Percentiles rank a stretch among this genome's conserved stretches.
Conservation (phyloP, 2,797 vertebrate species). For the Sebastes cheni region DNA sequence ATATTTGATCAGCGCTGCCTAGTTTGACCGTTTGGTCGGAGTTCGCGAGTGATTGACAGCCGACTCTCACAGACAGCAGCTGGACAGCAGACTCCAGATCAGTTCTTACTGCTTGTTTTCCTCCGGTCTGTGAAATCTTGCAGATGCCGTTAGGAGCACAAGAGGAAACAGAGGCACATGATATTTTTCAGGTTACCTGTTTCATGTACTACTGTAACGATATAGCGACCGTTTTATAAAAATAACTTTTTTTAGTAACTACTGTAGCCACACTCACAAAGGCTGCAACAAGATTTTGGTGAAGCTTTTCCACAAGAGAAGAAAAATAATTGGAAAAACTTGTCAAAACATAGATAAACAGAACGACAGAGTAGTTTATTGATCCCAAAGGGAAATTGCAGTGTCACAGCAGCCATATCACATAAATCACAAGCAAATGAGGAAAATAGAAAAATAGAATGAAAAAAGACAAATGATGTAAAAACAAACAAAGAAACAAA, state of each 20-base stretch:
- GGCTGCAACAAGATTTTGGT: neutral
- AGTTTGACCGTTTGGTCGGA: too few species aligned
- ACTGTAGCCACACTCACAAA: neutral
- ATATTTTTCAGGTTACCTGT: too few species aligned
- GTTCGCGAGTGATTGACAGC: too few species aligned
- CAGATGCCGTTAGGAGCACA: too few species aligned
- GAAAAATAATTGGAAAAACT: neutral
- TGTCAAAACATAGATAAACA: neutral
- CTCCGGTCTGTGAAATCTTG: too few species aligned
- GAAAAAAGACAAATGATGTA: neutral
- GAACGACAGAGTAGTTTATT: neutral
- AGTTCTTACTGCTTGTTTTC: too few species aligned
- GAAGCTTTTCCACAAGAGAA: neutral
- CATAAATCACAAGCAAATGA: slow-evolving; percentile 4
- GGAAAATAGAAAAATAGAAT: neutral
- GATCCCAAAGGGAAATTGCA: neutral
- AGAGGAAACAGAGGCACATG: too few species aligned
- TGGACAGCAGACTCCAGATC: too few species aligned
- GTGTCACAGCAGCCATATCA: neutral
- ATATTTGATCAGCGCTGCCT: too few species aligned
- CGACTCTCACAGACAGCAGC: too few species aligned
- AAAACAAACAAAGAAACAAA: neutral
- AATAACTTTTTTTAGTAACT: neutral
- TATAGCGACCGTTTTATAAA: too few species aligned
- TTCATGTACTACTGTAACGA: too few species aligned